A percentile compares a stretch with the other conserved stretches of the same genome.
Conservation (phyloP, 2,113 vertebrate species). For the Copsychus sechellarum region DNA sequence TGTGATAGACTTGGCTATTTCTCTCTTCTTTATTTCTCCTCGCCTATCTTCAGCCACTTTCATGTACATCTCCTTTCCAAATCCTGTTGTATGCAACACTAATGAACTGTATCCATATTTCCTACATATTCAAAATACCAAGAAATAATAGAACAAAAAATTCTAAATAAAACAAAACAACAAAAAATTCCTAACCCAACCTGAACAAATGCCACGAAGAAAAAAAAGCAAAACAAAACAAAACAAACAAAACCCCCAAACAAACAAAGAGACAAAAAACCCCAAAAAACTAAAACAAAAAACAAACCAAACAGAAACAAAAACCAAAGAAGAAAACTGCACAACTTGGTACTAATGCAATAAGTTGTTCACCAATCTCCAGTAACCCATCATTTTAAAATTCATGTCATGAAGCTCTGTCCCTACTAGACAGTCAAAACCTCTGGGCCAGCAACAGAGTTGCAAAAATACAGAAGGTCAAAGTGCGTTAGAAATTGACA, state of each 20-base stretch:
- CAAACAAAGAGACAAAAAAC: too few species aligned
- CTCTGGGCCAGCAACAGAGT: background rate
- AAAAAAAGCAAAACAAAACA: background rate
- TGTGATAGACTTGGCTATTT: background rate
- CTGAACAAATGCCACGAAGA: too few species aligned
- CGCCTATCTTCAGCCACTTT: background rate
- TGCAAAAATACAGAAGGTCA: background rate
- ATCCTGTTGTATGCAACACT: background rate
- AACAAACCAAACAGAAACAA: too few species aligned
- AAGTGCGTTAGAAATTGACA: background rate
- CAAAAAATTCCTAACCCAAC: accelerated
- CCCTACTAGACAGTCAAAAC: background rate
- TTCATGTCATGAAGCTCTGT: background rate
- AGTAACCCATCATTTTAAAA: background rate
- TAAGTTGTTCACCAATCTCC: background rate
- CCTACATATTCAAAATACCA: background rate
- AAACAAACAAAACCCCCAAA: too few species aligned
- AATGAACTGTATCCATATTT: background rate
- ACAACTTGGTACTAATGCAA: background rate
- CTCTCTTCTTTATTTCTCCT: background rate
- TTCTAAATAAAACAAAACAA: background rate
- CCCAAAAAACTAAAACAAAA: too few species aligned
- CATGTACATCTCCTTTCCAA: background rate
- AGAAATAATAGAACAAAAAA: background rate
- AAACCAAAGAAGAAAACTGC: background rate